Conservation (phyloP, 2,888 invertebrate genomes). For the Drosophila prolongata region DNA sequence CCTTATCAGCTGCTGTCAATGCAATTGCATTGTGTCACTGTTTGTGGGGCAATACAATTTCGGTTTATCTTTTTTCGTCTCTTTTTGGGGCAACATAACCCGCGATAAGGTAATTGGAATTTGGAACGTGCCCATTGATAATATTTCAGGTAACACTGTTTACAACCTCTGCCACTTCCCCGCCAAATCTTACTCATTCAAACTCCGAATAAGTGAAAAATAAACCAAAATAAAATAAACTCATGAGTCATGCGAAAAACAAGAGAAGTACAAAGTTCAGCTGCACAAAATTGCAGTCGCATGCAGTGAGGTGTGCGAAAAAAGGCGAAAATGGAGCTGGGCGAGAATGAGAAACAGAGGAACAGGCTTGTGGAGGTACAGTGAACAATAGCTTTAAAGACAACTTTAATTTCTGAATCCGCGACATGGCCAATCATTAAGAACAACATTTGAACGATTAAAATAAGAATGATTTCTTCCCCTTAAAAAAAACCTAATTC, state of each 20-base stretch:
- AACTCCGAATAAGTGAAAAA: neutral
- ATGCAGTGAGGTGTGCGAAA: conserved; percentile 40
- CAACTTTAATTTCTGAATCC: too few relatives aligned
- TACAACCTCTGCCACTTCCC: neutral
- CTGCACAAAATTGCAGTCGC: conserved; percentile 42
- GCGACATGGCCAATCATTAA: too few relatives aligned
- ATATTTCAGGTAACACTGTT: conserved; percentile 6
- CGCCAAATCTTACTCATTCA: neutral
- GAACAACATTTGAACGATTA: too few relatives aligned
- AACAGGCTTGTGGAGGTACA: conserved; percentile 6
- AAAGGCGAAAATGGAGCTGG: conserved; percentile 54
- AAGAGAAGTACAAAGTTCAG: conserved; percentile 66
- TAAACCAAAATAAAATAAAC: conserved; percentile 16
- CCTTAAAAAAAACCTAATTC: too few relatives aligned
- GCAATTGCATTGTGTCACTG: conserved; percentile 59
- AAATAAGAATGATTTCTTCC: too few relatives aligned
- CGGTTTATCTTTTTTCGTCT: conserved; percentile 49
- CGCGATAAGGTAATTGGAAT: conserved; percentile 50
- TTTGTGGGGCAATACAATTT: conserved; percentile 46
- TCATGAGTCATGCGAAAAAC: conserved; percentile 54
- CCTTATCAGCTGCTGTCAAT: conserved; percentile 56
- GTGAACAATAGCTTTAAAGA: neutral
- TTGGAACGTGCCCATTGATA: conserved; percentile 36
- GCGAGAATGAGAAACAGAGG: conserved; percentile 16
- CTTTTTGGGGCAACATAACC: conserved; percentile 43